These are phyloP conservation scores for Coenobita brevimanus DNA, from an alignment of 1,140 invertebrate genomes.

Conservation along the genomic window DNA sequence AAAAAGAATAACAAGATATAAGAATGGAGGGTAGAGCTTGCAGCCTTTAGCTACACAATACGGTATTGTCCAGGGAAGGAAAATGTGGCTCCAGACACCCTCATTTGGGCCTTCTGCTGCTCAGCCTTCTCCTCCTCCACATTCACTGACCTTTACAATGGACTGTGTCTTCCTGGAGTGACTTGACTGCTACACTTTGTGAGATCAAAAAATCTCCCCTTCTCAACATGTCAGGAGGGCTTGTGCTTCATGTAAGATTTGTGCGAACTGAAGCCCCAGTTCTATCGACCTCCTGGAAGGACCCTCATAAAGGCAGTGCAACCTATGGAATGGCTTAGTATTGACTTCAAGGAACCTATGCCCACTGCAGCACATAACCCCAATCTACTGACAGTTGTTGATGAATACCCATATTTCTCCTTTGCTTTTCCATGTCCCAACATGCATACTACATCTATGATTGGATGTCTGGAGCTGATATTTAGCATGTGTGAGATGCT, in stretches of 20 bases:
- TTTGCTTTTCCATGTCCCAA: conserved; percentile 47
- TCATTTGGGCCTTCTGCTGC: conserved; percentile 15
- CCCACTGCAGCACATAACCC: not conserved
- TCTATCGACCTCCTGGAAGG: not conserved
- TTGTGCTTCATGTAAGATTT: conserved; percentile 45
- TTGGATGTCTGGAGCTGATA: conserved; percentile 25
- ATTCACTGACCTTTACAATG: conserved; percentile 60
- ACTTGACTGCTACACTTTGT: conserved; percentile 69
- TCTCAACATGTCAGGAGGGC: conserved; percentile 59
- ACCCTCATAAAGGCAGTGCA: conserved; percentile 10
- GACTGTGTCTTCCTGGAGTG: conserved; percentile 70
- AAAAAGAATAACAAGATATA: conserved; percentile 46
- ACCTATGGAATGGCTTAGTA: conserved; percentile 16
- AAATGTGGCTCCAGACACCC: conserved; percentile 46
- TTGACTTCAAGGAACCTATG: conserved; percentile 2
- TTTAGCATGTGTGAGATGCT: conserved; percentile 36
- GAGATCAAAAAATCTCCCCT: conserved; percentile 68
- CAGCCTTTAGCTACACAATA: conserved; percentile 14
- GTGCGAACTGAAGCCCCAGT: conserved; percentile 38
- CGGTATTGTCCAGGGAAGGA: conserved; percentile 40
- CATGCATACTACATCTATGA: conserved; percentile 3
- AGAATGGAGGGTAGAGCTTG: conserved; percentile 36
- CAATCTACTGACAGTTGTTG: conserved; percentile 13
- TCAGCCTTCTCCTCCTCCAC: not conserved
- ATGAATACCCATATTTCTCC: conserved; percentile 13